These are phyloP conservation scores for Synanthedon myopaeformis DNA, from an alignment of 2,888 invertebrate species.

Conservation along the genomic window DNA sequence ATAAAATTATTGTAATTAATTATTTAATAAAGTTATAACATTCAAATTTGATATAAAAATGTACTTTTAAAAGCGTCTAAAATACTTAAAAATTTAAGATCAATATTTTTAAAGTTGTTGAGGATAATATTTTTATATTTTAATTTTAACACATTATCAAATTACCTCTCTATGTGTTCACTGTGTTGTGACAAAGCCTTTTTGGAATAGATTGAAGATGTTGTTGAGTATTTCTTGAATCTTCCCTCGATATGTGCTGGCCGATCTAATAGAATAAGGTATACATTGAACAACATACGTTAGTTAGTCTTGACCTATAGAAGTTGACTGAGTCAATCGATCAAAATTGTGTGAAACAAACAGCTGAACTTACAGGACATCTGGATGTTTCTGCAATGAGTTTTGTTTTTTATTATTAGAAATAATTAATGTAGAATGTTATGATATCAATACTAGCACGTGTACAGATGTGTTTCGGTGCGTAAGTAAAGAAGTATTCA, in stretches of 20 bases:
- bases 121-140: constrained; percentile 1
- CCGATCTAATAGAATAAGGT: constrained; percentile 40
- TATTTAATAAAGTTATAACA: too few species aligned
- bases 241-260: constrained; percentile 63
- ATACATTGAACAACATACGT: constrained; percentile 9
- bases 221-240: constrained; percentile 64
- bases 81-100: constrained; percentile 1
- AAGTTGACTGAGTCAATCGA: constrained; percentile 27
- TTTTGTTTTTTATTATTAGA: neutral
- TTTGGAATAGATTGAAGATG: constrained; percentile 63
- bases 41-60: too few species aligned
- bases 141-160: too few species aligned
- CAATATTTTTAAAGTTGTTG: constrained; percentile 1
- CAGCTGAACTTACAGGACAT: constrained; percentile 9
- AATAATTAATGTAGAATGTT: neutral
- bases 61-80: neutral
- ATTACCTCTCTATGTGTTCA: constrained; percentile 61
- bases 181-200: constrained; percentile 60
- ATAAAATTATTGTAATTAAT: too few species aligned
- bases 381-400: neutral
- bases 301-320: constrained; percentile 19
- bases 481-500: too few species aligned
- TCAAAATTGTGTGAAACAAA: constrained; percentile 20
- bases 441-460: too few species aligned
- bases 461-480: too few species aligned